Conservation (phyloP, 1,140 invertebrate genomes). For the Drosophila mayri region DNA sequence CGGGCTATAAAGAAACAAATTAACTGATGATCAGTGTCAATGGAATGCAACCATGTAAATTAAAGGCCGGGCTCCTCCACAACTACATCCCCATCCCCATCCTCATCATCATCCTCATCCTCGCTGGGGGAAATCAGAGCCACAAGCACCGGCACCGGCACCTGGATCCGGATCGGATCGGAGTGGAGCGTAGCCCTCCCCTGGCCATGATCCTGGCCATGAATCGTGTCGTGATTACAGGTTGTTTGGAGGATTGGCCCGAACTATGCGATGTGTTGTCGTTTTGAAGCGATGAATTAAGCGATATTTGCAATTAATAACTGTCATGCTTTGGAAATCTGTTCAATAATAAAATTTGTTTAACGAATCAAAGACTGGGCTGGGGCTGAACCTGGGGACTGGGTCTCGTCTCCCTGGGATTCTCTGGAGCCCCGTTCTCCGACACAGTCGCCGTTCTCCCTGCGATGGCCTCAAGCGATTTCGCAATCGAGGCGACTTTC, state of each 20-base stretch:
- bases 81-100: neutral
- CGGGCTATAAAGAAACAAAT: slow-evolving; percentile 79
- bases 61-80: slow-evolving; percentile 31
- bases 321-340: slow-evolving; percentile 82
- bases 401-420: slow-evolving; percentile 19
- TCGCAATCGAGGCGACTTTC: slow-evolving; percentile 73
- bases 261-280: slow-evolving; percentile 79
- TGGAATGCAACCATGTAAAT: slow-evolving; percentile 84
- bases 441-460: slow-evolving; percentile 7
- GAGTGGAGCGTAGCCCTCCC: neutral
- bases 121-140: slow-evolving; percentile 51
- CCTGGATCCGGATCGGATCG: slow-evolving; percentile 8
- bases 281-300: slow-evolving; percentile 84
- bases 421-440: slow-evolving; percentile 21
- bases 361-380: slow-evolving; percentile 74
- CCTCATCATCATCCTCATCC: slow-evolving; percentile 3
- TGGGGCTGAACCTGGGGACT: slow-evolving; percentile 17
- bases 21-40: slow-evolving; percentile 84
- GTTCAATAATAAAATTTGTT: slow-evolving; percentile 82
- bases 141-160: slow-evolving; percentile 7
- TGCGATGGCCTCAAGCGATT: slow-evolving; percentile 69
- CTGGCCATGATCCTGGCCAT: slow-evolving; percentile 31
- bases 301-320: slow-evolving; percentile 85
- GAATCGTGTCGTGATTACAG: slow-evolving; percentile 80
- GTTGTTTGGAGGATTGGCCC: slow-evolving; percentile 71